Conservation (phyloP, 2,888 invertebrate species). For the Ormyrus labotus region DNA sequence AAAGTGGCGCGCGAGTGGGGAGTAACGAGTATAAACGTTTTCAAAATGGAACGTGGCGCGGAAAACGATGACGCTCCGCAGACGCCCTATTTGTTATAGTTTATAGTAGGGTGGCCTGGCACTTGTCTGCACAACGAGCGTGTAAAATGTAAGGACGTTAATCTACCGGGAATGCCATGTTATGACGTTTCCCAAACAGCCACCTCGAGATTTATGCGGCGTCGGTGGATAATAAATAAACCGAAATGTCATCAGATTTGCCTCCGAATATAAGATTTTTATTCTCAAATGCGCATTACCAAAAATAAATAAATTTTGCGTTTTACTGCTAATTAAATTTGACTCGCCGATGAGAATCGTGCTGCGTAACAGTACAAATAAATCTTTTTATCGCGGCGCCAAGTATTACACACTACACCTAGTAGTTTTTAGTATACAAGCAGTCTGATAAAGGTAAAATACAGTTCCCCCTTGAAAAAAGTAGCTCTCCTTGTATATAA, state of each 20-base stretch:
- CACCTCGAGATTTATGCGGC: conserved; percentile 39
- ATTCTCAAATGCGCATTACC: no score
- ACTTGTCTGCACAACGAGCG: conserved; percentile 50
- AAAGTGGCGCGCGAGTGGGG: not conserved
- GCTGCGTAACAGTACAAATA: no score
- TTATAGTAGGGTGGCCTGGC: conserved; percentile 36
- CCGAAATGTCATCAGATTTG: not conserved
- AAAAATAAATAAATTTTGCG: no score
- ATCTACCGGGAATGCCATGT: conserved; percentile 66
- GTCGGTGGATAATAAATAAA: conserved; percentile 25
- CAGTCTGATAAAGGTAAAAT: conserved; percentile 11
- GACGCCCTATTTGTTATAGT: conserved; percentile 61
- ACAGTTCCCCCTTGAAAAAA: conserved; percentile 5
- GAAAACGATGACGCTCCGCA: conserved; percentile 61
- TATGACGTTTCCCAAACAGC: conserved; percentile 70
- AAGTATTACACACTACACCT: not conserved
- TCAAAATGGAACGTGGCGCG: conserved; percentile 24
- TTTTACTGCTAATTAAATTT: no score
- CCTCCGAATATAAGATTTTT: no score
- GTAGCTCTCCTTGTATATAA: conserved; percentile 10
- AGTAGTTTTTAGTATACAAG: not conserved
- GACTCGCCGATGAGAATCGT: no score
- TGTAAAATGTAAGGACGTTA: conserved; percentile 59
- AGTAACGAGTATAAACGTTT: not conserved
- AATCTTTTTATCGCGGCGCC: not conserved